A percentile compares a stretch with the other conserved stretches of the same genome.
phyloP scores from a whole-genome alignment of 2,113 vertebrate species.

The Pagrus major region DNA sequence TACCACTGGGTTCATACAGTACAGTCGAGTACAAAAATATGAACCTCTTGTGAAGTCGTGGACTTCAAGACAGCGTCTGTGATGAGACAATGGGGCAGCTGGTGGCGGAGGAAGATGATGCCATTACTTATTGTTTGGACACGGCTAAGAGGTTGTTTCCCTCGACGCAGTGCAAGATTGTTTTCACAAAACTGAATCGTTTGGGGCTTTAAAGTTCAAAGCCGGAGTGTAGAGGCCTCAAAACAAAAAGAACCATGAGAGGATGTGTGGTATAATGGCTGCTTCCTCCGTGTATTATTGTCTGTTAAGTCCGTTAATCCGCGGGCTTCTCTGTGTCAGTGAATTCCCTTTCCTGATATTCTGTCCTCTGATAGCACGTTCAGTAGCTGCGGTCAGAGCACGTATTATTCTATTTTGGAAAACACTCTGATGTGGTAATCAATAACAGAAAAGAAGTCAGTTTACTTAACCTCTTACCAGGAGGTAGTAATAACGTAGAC shows the following conservation, averaged over 20 bases:
- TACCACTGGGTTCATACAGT: background rate
- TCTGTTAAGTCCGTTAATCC: slow-evolving; percentile 48
- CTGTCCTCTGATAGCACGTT: slow-evolving; percentile 27
- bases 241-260: slow-evolving; percentile 48
- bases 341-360: slow-evolving; percentile 63
- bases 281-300: slow-evolving; percentile 73
- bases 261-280: slow-evolving; percentile 73
- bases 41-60: slow-evolving; percentile 18
- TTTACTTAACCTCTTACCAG: slow-evolving; percentile 53
- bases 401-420: slow-evolving; percentile 50
- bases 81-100: slow-evolving; percentile 67
- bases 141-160: slow-evolving; percentile 43
- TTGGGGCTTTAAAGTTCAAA: slow-evolving; percentile 63
- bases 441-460: slow-evolving; percentile 48
- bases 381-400: slow-evolving; percentile 42
- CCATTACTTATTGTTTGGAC: slow-evolving; percentile 53
- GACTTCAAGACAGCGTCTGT: background rate
- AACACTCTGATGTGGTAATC: slow-evolving; percentile 15
- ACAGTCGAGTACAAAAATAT: background rate
- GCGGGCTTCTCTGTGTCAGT: slow-evolving; percentile 40
- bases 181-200: slow-evolving; percentile 48
- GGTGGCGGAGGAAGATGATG: slow-evolving; percentile 62
- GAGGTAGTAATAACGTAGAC: slow-evolving; percentile 27
- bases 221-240: slow-evolving; percentile 29
- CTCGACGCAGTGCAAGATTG: slow-evolving; percentile 33